phyloP scores from a whole-genome alignment of 2,113 vertebrate genomes.

The Ciconia stormi region DNA sequence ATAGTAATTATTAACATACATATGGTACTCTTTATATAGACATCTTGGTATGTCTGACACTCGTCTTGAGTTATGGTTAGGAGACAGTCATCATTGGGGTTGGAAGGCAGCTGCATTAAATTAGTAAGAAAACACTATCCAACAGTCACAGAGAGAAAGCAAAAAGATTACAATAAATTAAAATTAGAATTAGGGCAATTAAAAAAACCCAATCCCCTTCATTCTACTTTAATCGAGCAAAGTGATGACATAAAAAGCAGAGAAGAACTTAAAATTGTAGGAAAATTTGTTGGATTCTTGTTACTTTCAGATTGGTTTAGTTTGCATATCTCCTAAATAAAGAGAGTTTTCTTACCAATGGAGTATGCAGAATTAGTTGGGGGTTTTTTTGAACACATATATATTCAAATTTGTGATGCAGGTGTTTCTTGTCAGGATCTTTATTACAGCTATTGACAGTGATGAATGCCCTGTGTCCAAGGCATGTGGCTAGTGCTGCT shows the following conservation, averaged over 20 bases:
- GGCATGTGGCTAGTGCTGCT: not conserved
- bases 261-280: not conserved
- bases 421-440: not conserved
- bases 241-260: not conserved
- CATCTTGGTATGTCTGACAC: not conserved
- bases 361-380: not conserved
- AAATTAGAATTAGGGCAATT: not conserved
- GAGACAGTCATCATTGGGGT: not conserved
- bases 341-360: not conserved
- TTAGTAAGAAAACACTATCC: not conserved
- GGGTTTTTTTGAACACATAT: not conserved
- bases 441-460: not conserved
- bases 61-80: not conserved
- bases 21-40: not conserved
- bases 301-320: not conserved
- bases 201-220: not conserved
- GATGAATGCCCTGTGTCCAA: not conserved
- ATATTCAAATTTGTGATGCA: not conserved
- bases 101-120: not conserved
- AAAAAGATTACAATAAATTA: not conserved
- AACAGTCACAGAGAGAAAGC: not conserved
- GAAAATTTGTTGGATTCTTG: not conserved
- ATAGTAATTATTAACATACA: not conserved
- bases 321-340: not conserved
- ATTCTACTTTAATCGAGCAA: not conserved